Evolutionary conservation across 2,888 invertebrate genomes (phyloP).

Genomic region (Diaphora mendica): DNA sequence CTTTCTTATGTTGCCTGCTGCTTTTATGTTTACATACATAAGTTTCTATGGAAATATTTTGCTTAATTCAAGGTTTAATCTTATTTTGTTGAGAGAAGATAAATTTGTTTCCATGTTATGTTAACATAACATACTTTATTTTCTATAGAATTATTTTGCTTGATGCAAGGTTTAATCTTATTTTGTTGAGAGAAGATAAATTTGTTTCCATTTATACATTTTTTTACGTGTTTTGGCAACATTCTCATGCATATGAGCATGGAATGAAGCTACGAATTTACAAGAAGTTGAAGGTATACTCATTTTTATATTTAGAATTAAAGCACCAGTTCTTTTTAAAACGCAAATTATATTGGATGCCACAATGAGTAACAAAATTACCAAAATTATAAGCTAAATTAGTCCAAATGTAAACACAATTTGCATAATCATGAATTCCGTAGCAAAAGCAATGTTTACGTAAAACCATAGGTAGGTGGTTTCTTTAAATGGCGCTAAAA

Average conservation of each 20-base stretch:
- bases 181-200: constrained; percentile 11
- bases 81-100: constrained; percentile 13
- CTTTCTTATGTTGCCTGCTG: constrained; percentile 24
- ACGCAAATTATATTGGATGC: not conserved
- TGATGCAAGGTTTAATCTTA: constrained; percentile 10
- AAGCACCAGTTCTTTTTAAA: not conserved
- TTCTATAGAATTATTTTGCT: constrained; percentile 19
- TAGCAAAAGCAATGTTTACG: constrained; percentile 38
- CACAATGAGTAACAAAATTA: not conserved
- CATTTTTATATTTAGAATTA: not conserved
- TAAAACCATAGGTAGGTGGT: constrained; percentile 26
- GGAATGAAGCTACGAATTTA: not conserved
- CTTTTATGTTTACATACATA: constrained; percentile 29
- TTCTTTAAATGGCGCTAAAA: constrained; percentile 44
- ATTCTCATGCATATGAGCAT: not conserved
- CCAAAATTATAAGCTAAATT: not conserved
- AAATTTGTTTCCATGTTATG: constrained; percentile 15
- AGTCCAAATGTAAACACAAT: constrained; percentile 8
- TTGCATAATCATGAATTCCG: constrained; percentile 42
- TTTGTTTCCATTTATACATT: constrained; percentile 4
- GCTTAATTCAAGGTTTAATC: constrained; percentile 11
- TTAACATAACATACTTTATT: constrained; percentile 28
- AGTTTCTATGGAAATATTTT: constrained; percentile 19
- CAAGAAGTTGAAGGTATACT: not conserved
- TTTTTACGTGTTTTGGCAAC: not conserved